Conservation (phyloP, 2,888 invertebrate species). For the Chrysopilus asiliformis region DNA sequence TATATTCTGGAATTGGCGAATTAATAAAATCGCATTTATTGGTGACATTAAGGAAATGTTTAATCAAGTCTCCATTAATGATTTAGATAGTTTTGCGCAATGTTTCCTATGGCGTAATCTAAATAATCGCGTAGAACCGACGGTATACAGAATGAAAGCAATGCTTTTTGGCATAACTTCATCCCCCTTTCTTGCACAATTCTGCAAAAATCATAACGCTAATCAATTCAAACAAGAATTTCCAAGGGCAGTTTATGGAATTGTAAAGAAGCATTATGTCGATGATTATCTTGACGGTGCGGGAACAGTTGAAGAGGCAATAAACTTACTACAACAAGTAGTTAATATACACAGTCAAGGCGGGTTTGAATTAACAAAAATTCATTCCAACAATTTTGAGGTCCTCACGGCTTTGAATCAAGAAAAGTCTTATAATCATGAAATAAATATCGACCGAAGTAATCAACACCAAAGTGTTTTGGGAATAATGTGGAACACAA, state of each 20-base stretch:
- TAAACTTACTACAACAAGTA: background rate
- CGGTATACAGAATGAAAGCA: slow-evolving; percentile 1
- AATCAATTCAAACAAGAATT: background rate
- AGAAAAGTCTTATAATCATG: too few relatives aligned
- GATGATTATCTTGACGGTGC: slow-evolving; percentile 1
- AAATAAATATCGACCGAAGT: too few relatives aligned
- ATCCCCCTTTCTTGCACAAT: slow-evolving; percentile 1
- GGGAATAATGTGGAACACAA: too few relatives aligned
- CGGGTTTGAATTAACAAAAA: background rate
- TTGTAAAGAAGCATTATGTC: slow-evolving; percentile 1
- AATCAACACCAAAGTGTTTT: too few relatives aligned
- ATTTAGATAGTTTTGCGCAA: background rate
- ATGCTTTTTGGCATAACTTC: background rate
- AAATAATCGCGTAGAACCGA: too few relatives aligned
- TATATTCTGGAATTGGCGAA: too few relatives aligned
- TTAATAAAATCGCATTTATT: too few relatives aligned
- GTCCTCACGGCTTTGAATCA: too few relatives aligned
- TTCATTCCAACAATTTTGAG: too few relatives aligned
- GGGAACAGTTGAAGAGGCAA: background rate
- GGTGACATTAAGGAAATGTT: background rate
- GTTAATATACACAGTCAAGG: background rate
- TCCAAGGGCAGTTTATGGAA: background rate
- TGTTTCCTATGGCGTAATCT: background rate
- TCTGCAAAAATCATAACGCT: background rate
- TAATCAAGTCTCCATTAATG: background rate